Evolutionary conservation across 2,797 vertebrate genomes (phyloP).

Genomic region (Labeo calbasu): DNA sequence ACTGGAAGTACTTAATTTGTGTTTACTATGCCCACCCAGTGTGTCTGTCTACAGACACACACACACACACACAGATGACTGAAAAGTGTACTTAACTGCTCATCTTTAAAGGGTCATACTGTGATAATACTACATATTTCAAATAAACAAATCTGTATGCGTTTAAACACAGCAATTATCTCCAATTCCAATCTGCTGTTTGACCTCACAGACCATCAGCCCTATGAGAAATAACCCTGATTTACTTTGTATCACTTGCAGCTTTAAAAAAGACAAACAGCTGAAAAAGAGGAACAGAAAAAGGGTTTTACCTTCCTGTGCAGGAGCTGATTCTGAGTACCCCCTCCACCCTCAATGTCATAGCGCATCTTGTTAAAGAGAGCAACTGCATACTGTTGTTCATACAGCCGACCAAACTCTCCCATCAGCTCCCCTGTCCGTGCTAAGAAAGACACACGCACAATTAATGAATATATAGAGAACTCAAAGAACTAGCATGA

Average conservation of each 20-base stretch:
- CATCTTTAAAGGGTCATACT: neutral
- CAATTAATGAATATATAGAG: neutral
- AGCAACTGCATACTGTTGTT: conserved; percentile 87
- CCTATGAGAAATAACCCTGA: neutral
- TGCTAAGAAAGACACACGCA: conserved; percentile 70
- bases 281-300: conserved; percentile 11
- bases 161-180: neutral
- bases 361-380: conserved; percentile 92
- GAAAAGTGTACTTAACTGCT: neutral
- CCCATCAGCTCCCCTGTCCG: conserved; percentile 81
- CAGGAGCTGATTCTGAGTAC: conserved; percentile 87
- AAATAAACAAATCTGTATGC: neutral
- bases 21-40: conserved; percentile 47
- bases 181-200: neutral
- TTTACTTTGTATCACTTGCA: neutral
- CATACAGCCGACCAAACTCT: conserved; percentile 83
- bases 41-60: neutral
- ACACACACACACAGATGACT: no score
- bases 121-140: neutral
- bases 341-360: conserved; percentile 87
- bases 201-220: neutral
- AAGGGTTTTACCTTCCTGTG: conserved; percentile 86
- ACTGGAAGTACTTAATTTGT: conserved; percentile 26
- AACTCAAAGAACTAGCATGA: neutral
- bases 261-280: neutral